phyloP scores from a whole-genome alignment of 2,888 invertebrate genomes.

The Crossocerus cetratus region DNA sequence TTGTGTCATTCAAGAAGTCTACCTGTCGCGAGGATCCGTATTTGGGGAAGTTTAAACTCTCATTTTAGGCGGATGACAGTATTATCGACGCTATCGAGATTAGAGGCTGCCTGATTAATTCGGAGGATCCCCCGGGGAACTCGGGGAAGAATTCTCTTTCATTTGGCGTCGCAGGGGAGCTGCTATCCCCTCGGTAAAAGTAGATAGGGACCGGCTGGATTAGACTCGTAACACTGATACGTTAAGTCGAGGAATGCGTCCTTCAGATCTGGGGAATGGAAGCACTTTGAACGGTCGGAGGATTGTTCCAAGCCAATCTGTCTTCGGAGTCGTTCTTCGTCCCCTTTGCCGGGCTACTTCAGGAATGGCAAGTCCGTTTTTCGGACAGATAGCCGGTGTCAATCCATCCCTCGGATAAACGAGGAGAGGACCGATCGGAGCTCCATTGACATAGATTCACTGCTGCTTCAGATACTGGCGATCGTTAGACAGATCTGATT shows the following conservation, averaged over 20 bases:
- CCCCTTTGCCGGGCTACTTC: slow-evolving; percentile 26
- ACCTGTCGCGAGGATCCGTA: too few species aligned
- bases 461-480: neutral
- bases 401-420: slow-evolving; percentile 39
- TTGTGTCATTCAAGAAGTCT: too few species aligned
- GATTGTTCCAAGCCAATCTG: slow-evolving; percentile 53
- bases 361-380: slow-evolving; percentile 20
- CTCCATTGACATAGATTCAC: slow-evolving; percentile 26
- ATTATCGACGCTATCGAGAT: slow-evolving; percentile 68
- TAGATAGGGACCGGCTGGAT: slow-evolving; percentile 40
- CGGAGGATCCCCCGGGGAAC: slow-evolving; percentile 41
- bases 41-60: slow-evolving; percentile 25
- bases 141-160: slow-evolving; percentile 19
- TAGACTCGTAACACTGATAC: slow-evolving; percentile 59
- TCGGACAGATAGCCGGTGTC: slow-evolving; percentile 15
- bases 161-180: slow-evolving; percentile 33
- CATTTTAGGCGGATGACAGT: slow-evolving; percentile 65
- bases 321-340: slow-evolving; percentile 43
- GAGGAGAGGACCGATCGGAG: slow-evolving; percentile 33
- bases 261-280: slow-evolving; percentile 41
- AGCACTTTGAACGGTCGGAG: slow-evolving; percentile 14
- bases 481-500: too few species aligned
- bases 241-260: slow-evolving; percentile 56
- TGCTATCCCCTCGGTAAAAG: slow-evolving; percentile 3
- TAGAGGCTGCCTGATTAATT: slow-evolving; percentile 65